Percentiles rank a stretch among this genome's conserved stretches.
These are phyloP conservation scores for Musca vetustissima DNA, from an alignment of 1,140 invertebrate species.

Conservation along the genomic window DNA sequence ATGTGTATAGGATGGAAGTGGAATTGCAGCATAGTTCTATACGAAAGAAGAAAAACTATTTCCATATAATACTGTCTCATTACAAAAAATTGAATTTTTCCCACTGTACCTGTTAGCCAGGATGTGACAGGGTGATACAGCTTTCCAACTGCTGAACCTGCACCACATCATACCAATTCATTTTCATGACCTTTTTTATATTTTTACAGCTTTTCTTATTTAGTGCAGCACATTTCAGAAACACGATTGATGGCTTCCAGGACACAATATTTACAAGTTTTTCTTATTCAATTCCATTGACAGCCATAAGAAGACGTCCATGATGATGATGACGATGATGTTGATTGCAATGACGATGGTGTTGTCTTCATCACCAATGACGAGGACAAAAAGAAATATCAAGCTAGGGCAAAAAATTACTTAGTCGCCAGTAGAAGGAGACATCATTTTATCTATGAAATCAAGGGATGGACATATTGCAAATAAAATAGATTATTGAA, in stretches of 20 bases:
- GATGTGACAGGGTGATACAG: no score
- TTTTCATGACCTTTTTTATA: conserved; percentile 56
- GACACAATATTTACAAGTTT: conserved; percentile 54
- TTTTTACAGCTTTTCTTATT: conserved; percentile 19
- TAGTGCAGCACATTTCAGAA: conserved; percentile 52
- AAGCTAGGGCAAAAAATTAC: neutral
- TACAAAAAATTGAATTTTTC: no score
- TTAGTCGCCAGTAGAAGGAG: neutral
- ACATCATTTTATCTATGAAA: neutral
- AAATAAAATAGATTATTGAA: neutral
- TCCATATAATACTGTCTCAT: no score
- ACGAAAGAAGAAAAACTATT: no score
- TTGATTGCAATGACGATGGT: no score
- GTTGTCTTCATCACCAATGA: no score
- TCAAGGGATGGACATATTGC: neutral
- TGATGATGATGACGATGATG: no score
- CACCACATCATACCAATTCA: conserved; percentile 13
- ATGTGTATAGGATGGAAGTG: no score
- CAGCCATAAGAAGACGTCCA: conserved; percentile 1
- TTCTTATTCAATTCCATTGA: conserved; percentile 26
- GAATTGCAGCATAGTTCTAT: no score
- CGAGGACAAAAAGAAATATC: neutral
- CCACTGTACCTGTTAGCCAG: no score
- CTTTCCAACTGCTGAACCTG: no score
- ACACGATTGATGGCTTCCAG: conserved; percentile 56